Base-by-base conservation (phyloP, 2,113 vertebrate genomes). In the Bucco capensis region DNA sequence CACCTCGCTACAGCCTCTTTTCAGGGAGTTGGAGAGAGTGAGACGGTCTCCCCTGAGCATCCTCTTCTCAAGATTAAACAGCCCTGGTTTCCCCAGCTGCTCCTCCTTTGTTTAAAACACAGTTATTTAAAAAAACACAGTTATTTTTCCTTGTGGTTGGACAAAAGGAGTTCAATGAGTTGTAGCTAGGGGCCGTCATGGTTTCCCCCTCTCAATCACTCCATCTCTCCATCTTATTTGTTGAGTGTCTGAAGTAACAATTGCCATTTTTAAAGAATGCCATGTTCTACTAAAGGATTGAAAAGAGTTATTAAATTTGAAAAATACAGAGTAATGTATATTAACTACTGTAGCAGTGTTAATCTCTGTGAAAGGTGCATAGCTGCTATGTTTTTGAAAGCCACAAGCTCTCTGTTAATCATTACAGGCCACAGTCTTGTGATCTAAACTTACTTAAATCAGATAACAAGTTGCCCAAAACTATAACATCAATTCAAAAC, bases 101-200 rank as follows among this genome's bases (percentile, higher is more conserved):
- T 70, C 18, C 64, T 16, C 33, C 24, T 8, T 66, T 12, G 4
- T 46, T n/a, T 10, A 12, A 31, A 86, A 58, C 16, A 5, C 12
- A 3, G 6, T 6, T 10, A 40, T 37, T 57, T 1, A 15, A 67
- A 73, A 15, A 67, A 73, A 40, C 11, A 7, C 22, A 8, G 15
- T 24, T 35, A 4, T 21, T 49, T 61, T 66, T 49, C n/a, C 30
- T 66, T 19, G 2, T 16, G 14, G 37, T 3, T 64, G 46, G 46
- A 21, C 22, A 27, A 60, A 47, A 80, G 23, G 24, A 28, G 8
- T 16, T 54, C 33, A 42, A 13, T 17, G 38, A 40, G 37, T 24
- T 44, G 31, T 25, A 58, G n/a, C 12, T 18, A 24, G 65, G 27
- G 17, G 19, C 5, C 3, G 1, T 19, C 4, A 0, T 30, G 17